phyloP scores from a whole-genome alignment of 2,113 vertebrate species.

The Perognathus longimembris region DNA sequence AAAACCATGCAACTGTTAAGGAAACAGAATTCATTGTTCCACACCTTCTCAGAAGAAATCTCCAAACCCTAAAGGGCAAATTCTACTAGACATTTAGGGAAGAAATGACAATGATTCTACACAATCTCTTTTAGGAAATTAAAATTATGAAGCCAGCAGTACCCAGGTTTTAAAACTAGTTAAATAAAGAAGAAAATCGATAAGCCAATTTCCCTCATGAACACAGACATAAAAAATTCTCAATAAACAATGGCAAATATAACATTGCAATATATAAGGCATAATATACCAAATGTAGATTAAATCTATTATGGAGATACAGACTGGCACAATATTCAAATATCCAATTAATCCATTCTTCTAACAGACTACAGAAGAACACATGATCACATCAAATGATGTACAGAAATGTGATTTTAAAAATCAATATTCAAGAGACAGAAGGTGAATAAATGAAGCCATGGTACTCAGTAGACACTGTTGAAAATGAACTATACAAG shows the following conservation, averaged over 20 bases:
- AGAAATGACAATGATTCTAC: constrained; percentile 13
- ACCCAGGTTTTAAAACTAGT: constrained; percentile 47
- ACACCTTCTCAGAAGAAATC: constrained; percentile 8
- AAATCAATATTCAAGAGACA: too few relatives aligned
- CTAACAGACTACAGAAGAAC: constrained; percentile 5
- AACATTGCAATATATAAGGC: neutral
- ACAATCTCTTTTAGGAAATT: neutral
- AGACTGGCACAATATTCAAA: neutral
- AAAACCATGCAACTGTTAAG: neutral
- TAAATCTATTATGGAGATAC: neutral
- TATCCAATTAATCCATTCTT: neutral
- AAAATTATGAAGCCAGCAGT: neutral
- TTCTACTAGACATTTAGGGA: constrained; percentile 40
- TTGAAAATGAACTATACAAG: too few relatives aligned
- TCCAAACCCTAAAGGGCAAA: constrained; percentile 1
- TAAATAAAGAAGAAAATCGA: neutral
- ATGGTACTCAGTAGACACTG: too few relatives aligned
- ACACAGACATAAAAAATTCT: neutral
- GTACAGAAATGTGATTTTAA: neutral
- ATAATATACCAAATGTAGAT: neutral
- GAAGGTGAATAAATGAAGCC: too few relatives aligned
- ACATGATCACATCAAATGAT: neutral
- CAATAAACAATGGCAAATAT: neutral
- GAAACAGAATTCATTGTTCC: neutral
- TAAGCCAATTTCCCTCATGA: neutral